Conservation (phyloP, 2,888 invertebrate species). For the Gymnosoma rotundatum region DNA sequence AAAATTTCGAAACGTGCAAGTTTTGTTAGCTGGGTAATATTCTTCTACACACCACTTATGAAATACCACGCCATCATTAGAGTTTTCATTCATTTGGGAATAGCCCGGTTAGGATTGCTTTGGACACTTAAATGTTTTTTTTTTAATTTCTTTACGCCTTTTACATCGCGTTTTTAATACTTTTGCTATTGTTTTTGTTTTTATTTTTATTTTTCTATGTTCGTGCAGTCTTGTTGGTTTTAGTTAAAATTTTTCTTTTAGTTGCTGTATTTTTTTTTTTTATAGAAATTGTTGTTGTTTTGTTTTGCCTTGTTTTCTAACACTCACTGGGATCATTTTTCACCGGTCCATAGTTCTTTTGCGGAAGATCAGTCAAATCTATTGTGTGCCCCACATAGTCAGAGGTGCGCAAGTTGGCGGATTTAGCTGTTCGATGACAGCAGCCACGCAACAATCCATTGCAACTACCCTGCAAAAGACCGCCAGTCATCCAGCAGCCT, state of each 20-base stretch:
- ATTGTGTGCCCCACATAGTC: constrained; percentile 86
- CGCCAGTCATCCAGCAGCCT: constrained; percentile 95
- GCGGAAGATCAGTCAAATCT: constrained; percentile 84
- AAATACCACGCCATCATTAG: constrained; percentile 22
- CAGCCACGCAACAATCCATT: constrained; percentile 92
- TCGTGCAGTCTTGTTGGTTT: constrained; percentile 44
- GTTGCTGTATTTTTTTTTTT: background rate
- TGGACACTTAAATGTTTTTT: background rate
- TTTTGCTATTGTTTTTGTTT: constrained; percentile 1
- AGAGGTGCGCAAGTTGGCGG: constrained; percentile 86
- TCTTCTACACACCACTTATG: constrained; percentile 14
- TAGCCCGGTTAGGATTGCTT: constrained; percentile 39
- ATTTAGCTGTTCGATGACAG: constrained; percentile 90
- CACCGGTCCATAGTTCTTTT: constrained; percentile 87
- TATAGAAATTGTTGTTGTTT: background rate
- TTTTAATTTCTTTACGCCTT: constrained; percentile 9
- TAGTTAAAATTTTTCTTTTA: constrained; percentile 16
- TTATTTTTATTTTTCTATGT: constrained; percentile 5
- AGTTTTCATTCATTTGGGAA: constrained; percentile 19
- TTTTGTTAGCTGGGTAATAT: constrained; percentile 8
- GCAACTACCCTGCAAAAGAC: constrained; percentile 92
- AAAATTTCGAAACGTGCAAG: constrained; percentile 54
- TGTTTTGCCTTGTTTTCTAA: constrained; percentile 62
- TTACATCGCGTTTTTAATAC: constrained; percentile 7
- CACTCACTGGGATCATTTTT: constrained; percentile 91